Evolutionary conservation across 2,113 vertebrate genomes (phyloP).

Genomic region (Aptenodytes forsteri): DNA sequence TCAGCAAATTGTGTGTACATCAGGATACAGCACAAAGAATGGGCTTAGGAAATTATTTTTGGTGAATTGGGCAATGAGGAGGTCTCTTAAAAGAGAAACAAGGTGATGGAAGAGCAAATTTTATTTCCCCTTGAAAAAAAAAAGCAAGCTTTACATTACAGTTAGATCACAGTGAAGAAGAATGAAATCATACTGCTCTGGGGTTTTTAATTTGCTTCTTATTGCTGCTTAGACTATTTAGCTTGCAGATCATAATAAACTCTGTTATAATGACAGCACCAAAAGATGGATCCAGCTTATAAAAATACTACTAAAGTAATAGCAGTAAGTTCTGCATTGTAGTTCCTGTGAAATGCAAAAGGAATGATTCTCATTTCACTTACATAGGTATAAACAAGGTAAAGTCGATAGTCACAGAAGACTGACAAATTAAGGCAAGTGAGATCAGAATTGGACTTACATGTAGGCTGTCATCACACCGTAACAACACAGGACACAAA

Average conservation of each 20-base stretch:
- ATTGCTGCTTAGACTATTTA: conserved; percentile 56
- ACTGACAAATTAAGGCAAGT: background rate
- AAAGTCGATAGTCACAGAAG: background rate
- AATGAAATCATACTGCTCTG: conserved; percentile 45
- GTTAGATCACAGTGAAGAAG: conserved; percentile 31
- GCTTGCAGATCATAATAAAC: conserved; percentile 62
- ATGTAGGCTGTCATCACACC: background rate
- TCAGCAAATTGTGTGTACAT: conserved; percentile 34
- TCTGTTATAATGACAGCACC: conserved; percentile 26
- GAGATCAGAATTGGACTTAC: background rate
- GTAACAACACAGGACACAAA: background rate
- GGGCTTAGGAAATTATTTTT: conserved; percentile 55
- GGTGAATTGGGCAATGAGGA: conserved; percentile 53
- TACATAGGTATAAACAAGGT: background rate
- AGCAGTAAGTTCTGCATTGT: conserved; percentile 11
- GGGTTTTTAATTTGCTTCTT: conserved; percentile 65
- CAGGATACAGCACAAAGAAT: conserved; percentile 22
- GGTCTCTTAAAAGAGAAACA: conserved; percentile 41
- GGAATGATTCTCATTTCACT: background rate
- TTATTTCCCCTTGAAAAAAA: conserved; percentile 31
- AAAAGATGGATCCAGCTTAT: conserved; percentile 43
- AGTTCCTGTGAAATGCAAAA: conserved; percentile 14
- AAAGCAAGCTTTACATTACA: background rate
- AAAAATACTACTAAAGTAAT: conserved; percentile 13
- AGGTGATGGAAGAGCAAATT: conserved; percentile 55